A percentile compares a stretch with the other conserved stretches of the same genome.
phyloP scores from a whole-genome alignment of 2,888 invertebrate species.

The Apoda limacodes region DNA sequence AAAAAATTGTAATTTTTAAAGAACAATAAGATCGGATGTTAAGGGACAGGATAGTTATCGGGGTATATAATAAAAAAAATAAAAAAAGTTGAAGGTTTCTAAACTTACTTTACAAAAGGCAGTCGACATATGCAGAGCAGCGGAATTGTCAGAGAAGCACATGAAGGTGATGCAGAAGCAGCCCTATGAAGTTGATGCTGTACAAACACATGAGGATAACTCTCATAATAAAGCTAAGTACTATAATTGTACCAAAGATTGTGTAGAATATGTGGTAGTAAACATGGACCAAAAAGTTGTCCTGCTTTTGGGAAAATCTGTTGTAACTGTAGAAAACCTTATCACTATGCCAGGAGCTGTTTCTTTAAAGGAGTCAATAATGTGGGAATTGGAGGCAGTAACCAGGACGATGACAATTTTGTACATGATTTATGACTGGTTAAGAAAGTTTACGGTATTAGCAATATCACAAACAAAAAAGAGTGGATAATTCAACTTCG shows the following conservation, averaged over 20 bases:
- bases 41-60: too few relatives aligned
- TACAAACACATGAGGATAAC: neutral
- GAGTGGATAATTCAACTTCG: conserved; percentile 1
- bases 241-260: neutral
- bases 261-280: conserved; percentile 6
- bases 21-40: too few relatives aligned
- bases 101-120: too few relatives aligned
- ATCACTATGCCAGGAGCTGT: conserved; percentile 8
- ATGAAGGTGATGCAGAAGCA: conserved; percentile 2
- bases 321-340: neutral
- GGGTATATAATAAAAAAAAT: too few relatives aligned
- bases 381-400: neutral
- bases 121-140: conserved; percentile 4
- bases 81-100: too few relatives aligned
- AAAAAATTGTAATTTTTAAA: too few relatives aligned
- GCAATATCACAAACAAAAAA: too few relatives aligned
- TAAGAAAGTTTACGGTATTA: neutral
- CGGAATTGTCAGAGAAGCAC: conserved; percentile 4
- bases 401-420: too few relatives aligned
- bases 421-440: conserved; percentile 11
- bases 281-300: conserved; percentile 6
- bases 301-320: conserved; percentile 8
- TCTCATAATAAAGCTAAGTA: conserved; percentile 6
- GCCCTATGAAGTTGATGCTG: neutral
- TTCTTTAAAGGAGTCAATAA: neutral